Conservation (phyloP, 2,797 vertebrate genomes). For the Micropoecilia bifurca region DNA sequence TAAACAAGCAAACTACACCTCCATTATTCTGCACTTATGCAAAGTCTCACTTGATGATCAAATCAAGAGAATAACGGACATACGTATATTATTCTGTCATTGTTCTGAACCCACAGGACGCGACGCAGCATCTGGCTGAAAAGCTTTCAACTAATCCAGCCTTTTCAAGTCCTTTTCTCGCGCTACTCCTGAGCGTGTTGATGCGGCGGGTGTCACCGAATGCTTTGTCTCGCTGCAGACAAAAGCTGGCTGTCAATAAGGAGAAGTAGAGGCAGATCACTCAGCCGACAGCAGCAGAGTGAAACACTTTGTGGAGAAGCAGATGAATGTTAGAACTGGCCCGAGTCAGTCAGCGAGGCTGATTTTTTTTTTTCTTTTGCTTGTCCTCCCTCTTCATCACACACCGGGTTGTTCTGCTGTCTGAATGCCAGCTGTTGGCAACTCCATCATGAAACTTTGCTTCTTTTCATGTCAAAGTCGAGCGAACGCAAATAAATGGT, state of each 20-base stretch:
- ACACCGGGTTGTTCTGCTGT: neutral
- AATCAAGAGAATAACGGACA: conserved; percentile 7
- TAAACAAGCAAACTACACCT: conserved; percentile 8
- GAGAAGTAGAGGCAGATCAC: conserved; percentile 26
- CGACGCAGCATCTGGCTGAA: conserved; percentile 15
- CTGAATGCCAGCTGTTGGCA: neutral
- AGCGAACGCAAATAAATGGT: neutral
- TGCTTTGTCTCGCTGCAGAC: conserved; percentile 44
- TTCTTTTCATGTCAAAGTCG: conserved; percentile 21
- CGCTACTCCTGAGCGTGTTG: conserved; percentile 5
- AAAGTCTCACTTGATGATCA: conserved; percentile 6
- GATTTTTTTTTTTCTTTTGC: neutral
- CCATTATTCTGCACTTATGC: conserved; percentile 19
- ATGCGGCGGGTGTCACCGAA: conserved; percentile 30
- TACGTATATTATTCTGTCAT: neutral
- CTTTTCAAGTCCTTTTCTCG: conserved; percentile 20
- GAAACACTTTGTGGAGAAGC: conserved; percentile 18
- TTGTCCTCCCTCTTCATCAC: conserved; percentile 14
- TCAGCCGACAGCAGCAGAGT: conserved; percentile 46
- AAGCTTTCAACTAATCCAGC: conserved; percentile 53
- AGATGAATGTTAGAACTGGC: conserved; percentile 27
- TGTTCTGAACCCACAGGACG: neutral
- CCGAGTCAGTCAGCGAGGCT: neutral
- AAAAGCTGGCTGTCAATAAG: conserved; percentile 31
- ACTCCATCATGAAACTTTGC: conserved; percentile 19